Evolutionary conservation across 2,113 vertebrate species (phyloP).

Genomic region (Agapornis roseicollis): DNA sequence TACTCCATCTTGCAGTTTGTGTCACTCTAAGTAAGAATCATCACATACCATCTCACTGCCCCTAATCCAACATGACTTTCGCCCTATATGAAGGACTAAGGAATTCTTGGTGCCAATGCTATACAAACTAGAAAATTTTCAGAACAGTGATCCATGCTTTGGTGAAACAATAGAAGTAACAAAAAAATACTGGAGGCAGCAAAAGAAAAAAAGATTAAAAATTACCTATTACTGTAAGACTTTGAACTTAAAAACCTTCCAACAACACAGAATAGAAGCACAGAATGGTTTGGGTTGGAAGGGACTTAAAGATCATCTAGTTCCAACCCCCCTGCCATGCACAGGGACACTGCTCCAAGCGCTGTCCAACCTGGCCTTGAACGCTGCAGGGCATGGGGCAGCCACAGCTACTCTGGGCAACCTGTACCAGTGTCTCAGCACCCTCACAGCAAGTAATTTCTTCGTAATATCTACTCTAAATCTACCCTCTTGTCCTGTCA

Average conservation of each 20-base stretch:
- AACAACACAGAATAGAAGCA: neutral
- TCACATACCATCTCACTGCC: neutral
- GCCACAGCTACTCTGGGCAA: neutral
- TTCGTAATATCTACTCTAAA: neutral
- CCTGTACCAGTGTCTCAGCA: neutral
- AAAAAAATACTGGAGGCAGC: neutral
- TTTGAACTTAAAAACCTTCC: neutral
- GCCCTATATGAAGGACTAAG: neutral
- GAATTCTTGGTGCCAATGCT: neutral
- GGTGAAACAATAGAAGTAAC: neutral
- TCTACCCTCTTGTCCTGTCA: neutral
- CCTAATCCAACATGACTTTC: accelerated
- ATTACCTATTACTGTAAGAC: neutral
- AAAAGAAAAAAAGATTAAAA: neutral
- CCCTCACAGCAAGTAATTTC: neutral
- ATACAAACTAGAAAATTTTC: neutral
- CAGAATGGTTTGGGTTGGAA: neutral
- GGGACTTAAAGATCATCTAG: neutral
- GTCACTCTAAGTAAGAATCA: neutral
- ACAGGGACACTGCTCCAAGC: neutral
- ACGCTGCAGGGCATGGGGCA: neutral
- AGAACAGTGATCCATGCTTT: neutral
- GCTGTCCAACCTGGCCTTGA: neutral
- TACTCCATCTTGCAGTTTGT: neutral
- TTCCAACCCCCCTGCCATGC: neutral